phyloP scores from a whole-genome alignment of 92 coral and sea anemone species.

The Scolanthus callimorphus region DNA sequence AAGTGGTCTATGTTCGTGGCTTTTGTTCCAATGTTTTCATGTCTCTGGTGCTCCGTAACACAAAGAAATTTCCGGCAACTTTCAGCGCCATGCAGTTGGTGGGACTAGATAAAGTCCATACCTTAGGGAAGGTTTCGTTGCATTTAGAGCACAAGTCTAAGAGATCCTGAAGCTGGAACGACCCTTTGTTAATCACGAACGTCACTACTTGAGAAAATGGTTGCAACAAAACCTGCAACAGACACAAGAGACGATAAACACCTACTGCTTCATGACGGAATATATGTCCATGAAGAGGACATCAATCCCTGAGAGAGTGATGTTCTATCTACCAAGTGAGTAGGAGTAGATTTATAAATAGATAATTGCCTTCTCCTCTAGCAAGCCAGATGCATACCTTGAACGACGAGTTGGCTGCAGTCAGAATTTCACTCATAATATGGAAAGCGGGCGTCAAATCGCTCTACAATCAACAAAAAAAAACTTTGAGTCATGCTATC shows the following conservation, averaged over 20 bases:
- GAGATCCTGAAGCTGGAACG: constrained; percentile 88
- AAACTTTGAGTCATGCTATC: too few species aligned
- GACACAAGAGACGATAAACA: neutral
- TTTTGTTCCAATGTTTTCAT: too few species aligned
- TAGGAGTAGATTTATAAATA: neutral
- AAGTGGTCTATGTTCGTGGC: too few species aligned
- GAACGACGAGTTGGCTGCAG: constrained; percentile 90
- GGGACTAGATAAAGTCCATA: too few species aligned
- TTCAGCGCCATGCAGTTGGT: too few species aligned
- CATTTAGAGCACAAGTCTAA: constrained; percentile 88
- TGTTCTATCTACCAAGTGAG: neutral
- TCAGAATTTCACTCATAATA: constrained; percentile 82
- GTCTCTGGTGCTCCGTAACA: too few species aligned
- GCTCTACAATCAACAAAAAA: constrained; percentile 42
- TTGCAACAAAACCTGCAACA: constrained; percentile 73
- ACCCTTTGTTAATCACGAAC: constrained; percentile 76
- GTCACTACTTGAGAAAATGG: constrained; percentile 81
- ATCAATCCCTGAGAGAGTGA: too few species aligned
- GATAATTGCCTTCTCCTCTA: too few species aligned
- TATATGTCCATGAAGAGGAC: too few species aligned
- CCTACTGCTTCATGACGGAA: too few species aligned
- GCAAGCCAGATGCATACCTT: constrained; percentile 47
- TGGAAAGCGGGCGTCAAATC: constrained; percentile 84
- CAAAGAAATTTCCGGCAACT: too few species aligned
- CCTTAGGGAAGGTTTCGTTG: constrained; percentile 94